phyloP scores from a whole-genome alignment of 2,113 vertebrate genomes.

The Oryzias celebensis region DNA sequence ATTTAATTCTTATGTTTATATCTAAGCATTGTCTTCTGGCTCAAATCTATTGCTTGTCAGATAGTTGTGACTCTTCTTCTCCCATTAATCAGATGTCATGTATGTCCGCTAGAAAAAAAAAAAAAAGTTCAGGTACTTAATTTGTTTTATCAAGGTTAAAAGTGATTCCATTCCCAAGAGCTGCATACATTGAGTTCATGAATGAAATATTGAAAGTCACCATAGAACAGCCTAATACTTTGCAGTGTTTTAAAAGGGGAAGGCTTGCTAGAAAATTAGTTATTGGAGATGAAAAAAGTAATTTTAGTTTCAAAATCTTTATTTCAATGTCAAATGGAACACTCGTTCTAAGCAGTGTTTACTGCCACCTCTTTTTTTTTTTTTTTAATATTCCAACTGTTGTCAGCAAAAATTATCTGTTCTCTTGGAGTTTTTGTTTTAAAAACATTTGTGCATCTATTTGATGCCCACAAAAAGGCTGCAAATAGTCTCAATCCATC shows the following conservation, averaged over 20 bases:
- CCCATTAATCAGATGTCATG: constrained; percentile 3
- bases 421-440: too few species aligned
- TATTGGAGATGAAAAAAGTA: constrained; percentile 25
- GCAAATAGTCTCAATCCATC: constrained; percentile 8
- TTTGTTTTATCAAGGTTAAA: constrained; percentile 46
- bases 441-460: constrained; percentile 28
- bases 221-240: constrained; percentile 51
- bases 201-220: constrained; percentile 61
- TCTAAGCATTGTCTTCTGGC: not conserved
- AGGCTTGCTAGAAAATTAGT: constrained; percentile 44
- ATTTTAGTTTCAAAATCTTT: constrained; percentile 13
- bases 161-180: constrained; percentile 48
- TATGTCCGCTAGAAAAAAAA: not conserved
- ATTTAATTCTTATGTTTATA: not conserved
- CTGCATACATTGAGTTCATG: constrained; percentile 63
- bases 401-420: not conserved
- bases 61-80: too few species aligned
- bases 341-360: not conserved
- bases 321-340: constrained; percentile 23
- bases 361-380: not conserved
- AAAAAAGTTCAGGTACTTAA: constrained; percentile 9
- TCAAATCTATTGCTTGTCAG: not conserved
- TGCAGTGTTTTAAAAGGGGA: constrained; percentile 45
- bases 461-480: constrained; percentile 39
- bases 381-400: not conserved